A percentile compares a stretch with the other conserved stretches of the same genome.
Evolutionary conservation across 1,140 invertebrate species (phyloP).

Genomic region (Psilanteris sp.): DNA sequence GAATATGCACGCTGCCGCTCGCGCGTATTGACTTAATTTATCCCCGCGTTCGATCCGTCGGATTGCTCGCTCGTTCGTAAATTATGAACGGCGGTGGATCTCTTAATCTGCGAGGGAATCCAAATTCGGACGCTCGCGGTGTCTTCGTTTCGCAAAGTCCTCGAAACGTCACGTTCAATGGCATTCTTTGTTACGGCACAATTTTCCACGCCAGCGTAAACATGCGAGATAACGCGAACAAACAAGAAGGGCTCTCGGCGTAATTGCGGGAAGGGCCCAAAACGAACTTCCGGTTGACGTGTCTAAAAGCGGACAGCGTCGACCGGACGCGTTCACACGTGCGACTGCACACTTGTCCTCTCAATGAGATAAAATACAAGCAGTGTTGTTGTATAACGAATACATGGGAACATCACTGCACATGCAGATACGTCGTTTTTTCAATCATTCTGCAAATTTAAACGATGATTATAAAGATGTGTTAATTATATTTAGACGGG

Average conservation of each 20-base stretch:
- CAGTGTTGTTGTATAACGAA: too few relatives aligned
- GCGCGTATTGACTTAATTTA: slow-evolving; percentile 9
- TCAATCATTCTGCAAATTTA: too few relatives aligned
- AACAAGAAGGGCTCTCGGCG: slow-evolving; percentile 51
- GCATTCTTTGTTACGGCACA: slow-evolving; percentile 18
- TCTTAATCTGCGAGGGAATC: too few relatives aligned
- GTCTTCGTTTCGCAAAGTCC: slow-evolving; percentile 1
- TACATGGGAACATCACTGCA: slow-evolving; percentile 4
- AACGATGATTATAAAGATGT: too few relatives aligned
- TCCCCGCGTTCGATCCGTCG: neutral
- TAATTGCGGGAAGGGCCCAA: slow-evolving; percentile 75
- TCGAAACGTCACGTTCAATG: slow-evolving; percentile 3
- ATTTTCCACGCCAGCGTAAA: slow-evolving; percentile 3
- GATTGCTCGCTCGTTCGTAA: too few relatives aligned
- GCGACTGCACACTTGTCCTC: slow-evolving; percentile 23
- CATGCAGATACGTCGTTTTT: too few relatives aligned
- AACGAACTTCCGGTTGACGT: slow-evolving; percentile 73
- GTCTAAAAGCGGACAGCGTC: slow-evolving; percentile 24
- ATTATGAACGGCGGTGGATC: too few relatives aligned
- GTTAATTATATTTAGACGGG: too few relatives aligned
- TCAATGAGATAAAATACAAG: slow-evolving; percentile 27
- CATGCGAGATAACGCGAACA: slow-evolving; percentile 17
- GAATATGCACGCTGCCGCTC: slow-evolving; percentile 4
- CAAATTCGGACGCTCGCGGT: neutral
- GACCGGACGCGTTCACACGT: slow-evolving; percentile 38